These are phyloP conservation scores for Trogon melanurus DNA, from an alignment of 2,113 vertebrate species.

Conservation along the genomic window DNA sequence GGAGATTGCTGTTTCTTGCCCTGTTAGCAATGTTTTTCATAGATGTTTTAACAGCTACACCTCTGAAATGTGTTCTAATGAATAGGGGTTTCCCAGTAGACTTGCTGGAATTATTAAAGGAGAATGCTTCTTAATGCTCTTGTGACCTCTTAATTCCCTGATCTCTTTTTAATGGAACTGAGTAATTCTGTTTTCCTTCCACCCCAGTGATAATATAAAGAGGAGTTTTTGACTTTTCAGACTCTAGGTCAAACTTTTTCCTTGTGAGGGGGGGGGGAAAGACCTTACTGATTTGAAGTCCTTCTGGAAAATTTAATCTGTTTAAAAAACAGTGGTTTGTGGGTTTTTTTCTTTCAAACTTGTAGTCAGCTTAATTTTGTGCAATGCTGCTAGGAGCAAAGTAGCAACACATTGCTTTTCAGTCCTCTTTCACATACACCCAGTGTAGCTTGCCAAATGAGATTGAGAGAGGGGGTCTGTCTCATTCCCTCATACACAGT, in stretches of 20 bases:
- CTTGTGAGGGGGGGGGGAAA: not conserved
- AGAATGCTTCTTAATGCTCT: not conserved
- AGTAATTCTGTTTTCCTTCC: not conserved
- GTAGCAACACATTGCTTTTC: not conserved
- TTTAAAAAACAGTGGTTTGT: not conserved
- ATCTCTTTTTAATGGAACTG: not conserved
- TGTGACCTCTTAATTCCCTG: not conserved
- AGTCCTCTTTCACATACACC: not conserved
- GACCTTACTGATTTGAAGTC: not conserved
- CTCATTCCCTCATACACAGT: rapidly evolving
- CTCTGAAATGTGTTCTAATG: not conserved
- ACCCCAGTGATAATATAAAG: not conserved
- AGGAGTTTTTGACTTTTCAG: not conserved
- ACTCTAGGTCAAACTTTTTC: not conserved
- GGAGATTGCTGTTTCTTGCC: not conserved
- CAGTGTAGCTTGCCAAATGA: not conserved
- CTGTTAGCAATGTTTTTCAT: not conserved
- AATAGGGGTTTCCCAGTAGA: not conserved
- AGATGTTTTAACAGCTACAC: not conserved
- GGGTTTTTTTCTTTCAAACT: not conserved
- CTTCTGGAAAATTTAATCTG: not conserved
- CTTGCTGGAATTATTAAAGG: not conserved
- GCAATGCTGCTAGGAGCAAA: not conserved
- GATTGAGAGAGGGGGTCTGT: too few species aligned
- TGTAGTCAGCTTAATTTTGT: not conserved